These are phyloP conservation scores for Leguminivora glycinivorella DNA, from an alignment of 1,140 invertebrate genomes.

Conservation along the genomic window DNA sequence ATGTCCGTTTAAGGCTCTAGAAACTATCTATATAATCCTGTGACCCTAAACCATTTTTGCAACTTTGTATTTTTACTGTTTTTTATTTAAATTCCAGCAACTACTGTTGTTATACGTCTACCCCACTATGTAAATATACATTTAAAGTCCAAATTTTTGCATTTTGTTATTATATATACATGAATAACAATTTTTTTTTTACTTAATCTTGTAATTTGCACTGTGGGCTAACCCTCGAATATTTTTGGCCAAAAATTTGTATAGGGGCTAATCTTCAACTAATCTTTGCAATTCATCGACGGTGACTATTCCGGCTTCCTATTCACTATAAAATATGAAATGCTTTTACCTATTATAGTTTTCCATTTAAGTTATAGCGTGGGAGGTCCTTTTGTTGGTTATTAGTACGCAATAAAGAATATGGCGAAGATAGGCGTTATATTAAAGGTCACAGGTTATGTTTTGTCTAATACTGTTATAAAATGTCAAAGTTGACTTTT, in stretches of 20 bases:
- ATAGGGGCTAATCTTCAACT: background rate
- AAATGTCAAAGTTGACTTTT: constrained; percentile 3
- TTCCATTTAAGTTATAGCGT: constrained; percentile 8
- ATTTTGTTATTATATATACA: background rate
- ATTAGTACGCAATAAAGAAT: constrained; percentile 22
- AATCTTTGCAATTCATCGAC: background rate
- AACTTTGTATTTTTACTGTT: constrained; percentile 19
- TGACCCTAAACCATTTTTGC: no score
- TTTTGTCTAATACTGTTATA: constrained; percentile 4
- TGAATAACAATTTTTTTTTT: no score
- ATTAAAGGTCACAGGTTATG: background rate
- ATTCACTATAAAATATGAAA: constrained; percentile 15
- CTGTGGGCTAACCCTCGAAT: background rate
- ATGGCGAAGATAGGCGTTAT: constrained; percentile 13
- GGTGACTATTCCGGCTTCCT: constrained; percentile 6
- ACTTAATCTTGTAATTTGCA: background rate
- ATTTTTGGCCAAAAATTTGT: background rate
- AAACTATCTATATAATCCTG: no score
- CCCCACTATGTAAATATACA: background rate
- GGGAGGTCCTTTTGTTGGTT: constrained; percentile 5
- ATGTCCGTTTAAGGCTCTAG: no score
- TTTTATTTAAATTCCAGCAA: constrained; percentile 22
- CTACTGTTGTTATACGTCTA: constrained; percentile 28
- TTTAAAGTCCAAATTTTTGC: background rate
- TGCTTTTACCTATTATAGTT: background rate